Base-by-base conservation (phyloP, 2,797 vertebrate species). In the Mormyrops boulengeri region DNA sequence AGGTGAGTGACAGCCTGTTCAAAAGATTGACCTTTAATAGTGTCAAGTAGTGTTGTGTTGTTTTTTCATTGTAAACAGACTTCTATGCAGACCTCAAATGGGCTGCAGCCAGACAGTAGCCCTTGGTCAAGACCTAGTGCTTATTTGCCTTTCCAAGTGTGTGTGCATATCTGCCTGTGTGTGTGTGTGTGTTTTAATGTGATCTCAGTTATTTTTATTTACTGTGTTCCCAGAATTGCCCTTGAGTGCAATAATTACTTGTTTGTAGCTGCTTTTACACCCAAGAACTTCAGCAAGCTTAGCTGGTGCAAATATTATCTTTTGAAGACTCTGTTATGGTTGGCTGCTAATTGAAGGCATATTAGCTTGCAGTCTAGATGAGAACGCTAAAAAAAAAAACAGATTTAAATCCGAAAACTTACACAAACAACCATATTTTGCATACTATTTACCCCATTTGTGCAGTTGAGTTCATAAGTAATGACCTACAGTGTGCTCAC, bases 21-120 rank as follows among this genome's bases (percentile, higher is more conserved):
- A 87, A 77, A 57, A 34, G 86, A 87, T 52, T 87, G 85, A 87
- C 85, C 86, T 87, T 55, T 87, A 38, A 87, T 34, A 34, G 34
- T 55, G 50, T 57, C 34, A 44, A n/a, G 80, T 50, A 47, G 44
- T 84, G 17, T 49, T 49, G 44, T 84, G 80, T 9, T 17, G 6
- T 11, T 84, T 47, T 82, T 26, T 49, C 44, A 47, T 49, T 84
- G 44, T 22, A 49, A 19, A 49, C 80, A n/a, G 14, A 82, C 38
- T n/a, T 47, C 17, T 82, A 82, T 41, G 77, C 77, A 44, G 34
- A n/a, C 2, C 38, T 47, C 12, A 82, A 41, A 41, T 47, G 38
- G 77, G 38, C 38, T n/a, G 8, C 19, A 17, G 41, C 38, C 77
- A 50, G 80, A 26, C 80, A 84, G 80, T 22, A 47, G 44, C 17